These are phyloP conservation scores for Acanthopleura granulata DNA, from an alignment of 2,888 invertebrate genomes.

Conservation along the genomic window DNA sequence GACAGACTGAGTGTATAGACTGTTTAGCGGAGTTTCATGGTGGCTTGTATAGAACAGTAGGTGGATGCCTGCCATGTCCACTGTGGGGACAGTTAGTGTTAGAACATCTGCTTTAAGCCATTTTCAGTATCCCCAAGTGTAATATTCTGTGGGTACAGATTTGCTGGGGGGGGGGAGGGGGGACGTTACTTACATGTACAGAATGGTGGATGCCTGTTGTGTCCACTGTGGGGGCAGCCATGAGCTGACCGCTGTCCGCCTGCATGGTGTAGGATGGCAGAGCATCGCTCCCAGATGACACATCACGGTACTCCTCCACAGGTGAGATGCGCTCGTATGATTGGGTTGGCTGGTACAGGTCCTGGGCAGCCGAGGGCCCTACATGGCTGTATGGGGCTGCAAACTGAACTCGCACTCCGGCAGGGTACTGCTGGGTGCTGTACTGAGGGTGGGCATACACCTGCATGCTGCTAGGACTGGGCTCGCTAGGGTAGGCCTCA, in stretches of 20 bases:
- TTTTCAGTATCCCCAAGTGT: no score
- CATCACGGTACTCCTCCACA: constrained; percentile 38
- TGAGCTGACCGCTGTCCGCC: constrained; percentile 34
- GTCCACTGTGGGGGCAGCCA: constrained; percentile 40
- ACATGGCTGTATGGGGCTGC: not conserved
- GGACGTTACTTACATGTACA: constrained; percentile 27
- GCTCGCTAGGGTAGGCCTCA: not conserved
- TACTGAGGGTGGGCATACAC: constrained; percentile 11
- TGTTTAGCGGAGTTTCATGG: no score
- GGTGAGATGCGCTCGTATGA: constrained; percentile 46
- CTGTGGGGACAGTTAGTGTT: constrained; percentile 30
- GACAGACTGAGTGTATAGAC: no score
- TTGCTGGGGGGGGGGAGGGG: no score
- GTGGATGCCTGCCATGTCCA: constrained; percentile 48
- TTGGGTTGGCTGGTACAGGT: constrained; percentile 51
- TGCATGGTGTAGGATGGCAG: constrained; percentile 40
- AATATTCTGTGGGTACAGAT: not conserved
- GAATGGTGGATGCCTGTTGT: constrained; percentile 48
- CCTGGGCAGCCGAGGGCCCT: not conserved
- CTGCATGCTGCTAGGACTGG: not conserved
- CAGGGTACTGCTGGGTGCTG: not conserved
- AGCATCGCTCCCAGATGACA: constrained; percentile 41
- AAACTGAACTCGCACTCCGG: not conserved
- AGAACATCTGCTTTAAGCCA: not conserved
- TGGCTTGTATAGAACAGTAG: no score